Evolutionary conservation across 2,797 vertebrate species (phyloP).

Genomic region (Epinephelus malabaricus): DNA sequence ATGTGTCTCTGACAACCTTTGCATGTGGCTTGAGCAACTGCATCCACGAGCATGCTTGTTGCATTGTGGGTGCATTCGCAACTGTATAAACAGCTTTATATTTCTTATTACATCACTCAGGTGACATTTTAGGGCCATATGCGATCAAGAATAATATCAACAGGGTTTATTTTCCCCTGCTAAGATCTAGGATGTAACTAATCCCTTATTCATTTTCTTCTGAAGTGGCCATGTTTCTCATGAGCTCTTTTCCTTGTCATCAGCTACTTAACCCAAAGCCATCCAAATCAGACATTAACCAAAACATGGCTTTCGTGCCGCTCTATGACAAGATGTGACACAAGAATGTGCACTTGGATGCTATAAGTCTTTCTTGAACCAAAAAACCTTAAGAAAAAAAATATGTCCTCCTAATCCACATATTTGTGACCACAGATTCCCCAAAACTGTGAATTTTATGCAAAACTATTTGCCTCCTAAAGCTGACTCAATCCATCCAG

Average conservation of each 20-base stretch:
- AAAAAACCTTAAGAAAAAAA: background rate
- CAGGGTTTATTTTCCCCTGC: background rate
- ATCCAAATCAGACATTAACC: background rate
- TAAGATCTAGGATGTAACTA: background rate
- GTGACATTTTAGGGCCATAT: background rate
- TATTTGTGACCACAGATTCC: conserved; percentile 1
- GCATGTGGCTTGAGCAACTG: conserved; percentile 6
- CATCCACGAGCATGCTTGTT: conserved; percentile 1
- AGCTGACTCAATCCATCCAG: background rate
- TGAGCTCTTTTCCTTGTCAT: background rate
- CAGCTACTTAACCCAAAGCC: conserved; percentile 20
- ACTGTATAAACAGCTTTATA: background rate
- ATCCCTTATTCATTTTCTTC: conserved; percentile 1
- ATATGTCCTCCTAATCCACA: background rate
- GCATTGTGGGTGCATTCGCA: conserved; percentile 8
- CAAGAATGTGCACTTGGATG: background rate
- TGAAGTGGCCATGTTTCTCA: conserved; percentile 10
- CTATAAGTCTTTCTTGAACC: background rate
- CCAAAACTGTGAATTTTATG: background rate
- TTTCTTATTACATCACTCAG: conserved; percentile 1
- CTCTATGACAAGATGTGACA: background rate
- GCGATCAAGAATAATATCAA: background rate
- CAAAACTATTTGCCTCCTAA: background rate
- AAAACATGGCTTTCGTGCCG: conserved; percentile 1
- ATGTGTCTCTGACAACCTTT: conserved; percentile 1